Base-by-base conservation (phyloP, 2,113 vertebrate genomes). In the Antennarius striatus region DNA sequence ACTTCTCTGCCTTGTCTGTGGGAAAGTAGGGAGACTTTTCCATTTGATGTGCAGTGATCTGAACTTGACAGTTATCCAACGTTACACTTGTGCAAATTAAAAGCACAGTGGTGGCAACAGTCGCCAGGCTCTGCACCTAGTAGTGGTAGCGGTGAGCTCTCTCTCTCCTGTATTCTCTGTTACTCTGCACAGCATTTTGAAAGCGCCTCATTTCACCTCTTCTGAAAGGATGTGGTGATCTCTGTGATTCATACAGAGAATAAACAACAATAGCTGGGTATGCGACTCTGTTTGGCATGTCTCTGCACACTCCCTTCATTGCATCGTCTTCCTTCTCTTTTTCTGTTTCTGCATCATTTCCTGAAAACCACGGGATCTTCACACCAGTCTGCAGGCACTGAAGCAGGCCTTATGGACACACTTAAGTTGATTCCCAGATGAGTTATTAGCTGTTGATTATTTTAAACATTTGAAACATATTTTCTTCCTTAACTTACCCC, bases 241-340 rank as follows among this genome's bases (percentile, higher is more conserved):
- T 43, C 9, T 43, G 10, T 43, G 42, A 43, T 12, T 12, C 42
- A 43, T 11, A 43, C 9, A 43, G 11, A 10, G 42, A 7, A 43
- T 11, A 43, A 43, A 43, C 42, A 43, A 11, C 42, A 11, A 43
- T 43, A 12, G 42, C 3, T 43, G 11, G 49, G 49, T 51, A 16
- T 22, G 32, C 32, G 7, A 36, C 32, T 7, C 7, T 7, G 32
- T 36, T 36, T 36, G 32, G 32, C 32, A 36, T 36, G 5, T 36
- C 32, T 36, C 32, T 36, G 7, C 32, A 36, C 32, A 36, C 5
- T 36, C 17, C 42, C 68, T 52, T 62, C 15, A 70, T 79, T 80
- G 50, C 40, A 0, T 42, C 0, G 6, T 69, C 78, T 87, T 90
- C 83, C 81, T 83, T 86, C 82, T 85, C 71, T 39, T 77, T 79